These are phyloP conservation scores for Panthera leo DNA, from an alignment of 2,113 vertebrate genomes.

Conservation along the genomic window DNA sequence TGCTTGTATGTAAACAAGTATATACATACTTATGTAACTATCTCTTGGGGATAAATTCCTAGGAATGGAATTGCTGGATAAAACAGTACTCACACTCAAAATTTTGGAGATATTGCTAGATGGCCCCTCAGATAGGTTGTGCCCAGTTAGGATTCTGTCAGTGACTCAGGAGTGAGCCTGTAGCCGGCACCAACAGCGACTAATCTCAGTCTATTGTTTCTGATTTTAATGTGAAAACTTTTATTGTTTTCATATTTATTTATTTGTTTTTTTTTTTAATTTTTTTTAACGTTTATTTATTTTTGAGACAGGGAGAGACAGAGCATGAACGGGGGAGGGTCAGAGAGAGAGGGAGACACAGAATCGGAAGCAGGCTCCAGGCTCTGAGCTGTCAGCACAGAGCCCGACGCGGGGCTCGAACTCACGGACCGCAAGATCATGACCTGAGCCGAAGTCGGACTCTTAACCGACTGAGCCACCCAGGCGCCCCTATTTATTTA, in stretches of 20 bases:
- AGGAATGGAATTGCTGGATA: not conserved
- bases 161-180: not conserved
- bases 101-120: not conserved
- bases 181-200: not conserved
- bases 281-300: no score
- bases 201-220: not conserved
- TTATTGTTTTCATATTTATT: not conserved
- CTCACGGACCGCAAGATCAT: fast-evolving
- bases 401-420: no score
- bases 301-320: no score
- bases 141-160: not conserved
- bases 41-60: not conserved
- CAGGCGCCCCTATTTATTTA: no score
- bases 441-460: no score
- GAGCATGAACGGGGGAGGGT: no score
- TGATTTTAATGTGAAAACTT: not conserved
- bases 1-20: no score
- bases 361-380: no score
- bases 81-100: not conserved
- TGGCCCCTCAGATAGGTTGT: not conserved
- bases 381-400: no score
- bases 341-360: no score
- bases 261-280: not conserved
- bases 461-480: no score
- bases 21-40: not conserved